Evolutionary conservation across 2,888 invertebrate genomes (phyloP).

Genomic region (Cyclophora punctaria): DNA sequence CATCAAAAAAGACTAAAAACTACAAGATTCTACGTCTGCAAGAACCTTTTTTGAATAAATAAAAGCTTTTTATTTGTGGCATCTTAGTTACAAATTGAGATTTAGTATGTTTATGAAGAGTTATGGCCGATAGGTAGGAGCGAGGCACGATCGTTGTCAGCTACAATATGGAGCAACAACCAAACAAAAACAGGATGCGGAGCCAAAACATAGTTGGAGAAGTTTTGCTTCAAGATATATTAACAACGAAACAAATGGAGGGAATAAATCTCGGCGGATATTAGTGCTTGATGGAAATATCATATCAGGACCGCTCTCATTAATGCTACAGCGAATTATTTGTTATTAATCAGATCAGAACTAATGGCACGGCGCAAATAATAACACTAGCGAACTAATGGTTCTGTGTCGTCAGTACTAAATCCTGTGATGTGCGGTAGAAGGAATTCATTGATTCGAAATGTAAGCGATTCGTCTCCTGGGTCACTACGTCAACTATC

Average conservation of each 20-base stretch:
- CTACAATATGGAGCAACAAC: conserved; percentile 5
- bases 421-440: no score
- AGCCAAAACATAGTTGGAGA: conserved; percentile 3
- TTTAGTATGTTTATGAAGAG: conserved; percentile 8
- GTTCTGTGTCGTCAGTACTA: no score
- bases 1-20: conserved; percentile 17
- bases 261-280: conserved; percentile 13
- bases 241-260: conserved; percentile 11
- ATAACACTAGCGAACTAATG: no score
- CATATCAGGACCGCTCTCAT: conserved; percentile 2
- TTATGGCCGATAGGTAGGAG: conserved; percentile 9
- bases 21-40: conserved; percentile 19
- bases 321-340: conserved; percentile 9
- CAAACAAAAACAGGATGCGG: conserved; percentile 15
- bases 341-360: no score
- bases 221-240: conserved; percentile 1
- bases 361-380: no score
- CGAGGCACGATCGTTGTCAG: conserved; percentile 10
- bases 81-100: conserved; percentile 3
- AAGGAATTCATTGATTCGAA: no score
- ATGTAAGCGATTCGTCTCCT: no score
- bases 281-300: neutral
- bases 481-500: no score
- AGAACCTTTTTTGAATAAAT: conserved; percentile 28
- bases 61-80: conserved; percentile 5